These are phyloP conservation scores for Encarsia formosa DNA, from an alignment of 2,888 invertebrate genomes.

Conservation along the genomic window DNA sequence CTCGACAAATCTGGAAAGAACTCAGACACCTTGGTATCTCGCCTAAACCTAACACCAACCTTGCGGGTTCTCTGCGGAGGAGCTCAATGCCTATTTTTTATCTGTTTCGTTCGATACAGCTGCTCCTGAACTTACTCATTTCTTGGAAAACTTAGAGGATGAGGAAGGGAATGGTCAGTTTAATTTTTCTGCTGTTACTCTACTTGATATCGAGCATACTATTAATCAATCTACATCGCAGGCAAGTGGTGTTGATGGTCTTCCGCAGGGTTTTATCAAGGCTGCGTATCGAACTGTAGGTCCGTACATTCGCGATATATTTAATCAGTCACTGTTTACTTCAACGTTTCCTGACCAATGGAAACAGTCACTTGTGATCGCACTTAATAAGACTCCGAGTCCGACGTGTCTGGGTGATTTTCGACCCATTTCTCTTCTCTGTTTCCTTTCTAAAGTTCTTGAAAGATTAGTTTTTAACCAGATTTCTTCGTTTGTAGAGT, in stretches of 20 bases:
- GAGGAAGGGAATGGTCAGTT: no score
- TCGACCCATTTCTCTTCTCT: not conserved
- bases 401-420: not conserved
- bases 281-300: not conserved
- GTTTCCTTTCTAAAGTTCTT: not conserved
- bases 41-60: no score
- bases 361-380: not conserved
- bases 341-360: not conserved
- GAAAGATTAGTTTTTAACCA: not conserved
- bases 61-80: no score
- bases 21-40: no score
- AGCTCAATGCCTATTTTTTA: no score
- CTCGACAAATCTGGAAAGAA: no score
- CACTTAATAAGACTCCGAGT: not conserved
- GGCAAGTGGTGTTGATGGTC: not conserved
- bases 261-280: not conserved
- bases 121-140: not conserved
- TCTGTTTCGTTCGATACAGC: no score
- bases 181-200: no score
- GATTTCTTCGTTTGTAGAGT: no score
- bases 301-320: not conserved
- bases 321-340: not conserved
- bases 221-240: not conserved
- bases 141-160: not conserved
- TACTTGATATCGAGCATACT: no score